These are phyloP conservation scores for Tachypleus tridentatus DNA, from an alignment of 1,140 invertebrate species.

Conservation along the genomic window DNA sequence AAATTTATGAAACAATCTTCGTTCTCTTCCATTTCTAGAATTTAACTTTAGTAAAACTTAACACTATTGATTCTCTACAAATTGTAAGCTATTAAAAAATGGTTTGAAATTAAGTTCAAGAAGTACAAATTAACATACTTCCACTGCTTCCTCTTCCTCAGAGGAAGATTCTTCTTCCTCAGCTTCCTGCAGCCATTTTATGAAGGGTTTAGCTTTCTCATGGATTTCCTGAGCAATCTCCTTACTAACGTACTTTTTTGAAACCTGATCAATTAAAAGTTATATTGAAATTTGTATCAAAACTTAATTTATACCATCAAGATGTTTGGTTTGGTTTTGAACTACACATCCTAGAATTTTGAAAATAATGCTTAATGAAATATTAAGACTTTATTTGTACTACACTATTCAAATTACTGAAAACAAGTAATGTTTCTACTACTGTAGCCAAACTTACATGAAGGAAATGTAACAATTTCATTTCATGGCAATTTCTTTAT, in stretches of 20 bases:
- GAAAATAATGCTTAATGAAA: too few relatives aligned
- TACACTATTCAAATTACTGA: too few relatives aligned
- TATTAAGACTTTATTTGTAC: too few relatives aligned
- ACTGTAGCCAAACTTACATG: too few relatives aligned
- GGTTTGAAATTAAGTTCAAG: slow-evolving; percentile 2
- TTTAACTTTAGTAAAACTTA: slow-evolving; percentile 13
- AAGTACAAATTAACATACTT: slow-evolving; percentile 34
- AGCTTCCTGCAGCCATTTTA: slow-evolving; percentile 93
- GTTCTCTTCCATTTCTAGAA: background rate
- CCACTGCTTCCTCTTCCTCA: slow-evolving; percentile 48
- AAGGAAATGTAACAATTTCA: too few relatives aligned
- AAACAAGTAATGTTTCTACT: too few relatives aligned
- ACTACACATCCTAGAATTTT: too few relatives aligned
- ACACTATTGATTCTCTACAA: slow-evolving; percentile 8
- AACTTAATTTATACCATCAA: background rate
- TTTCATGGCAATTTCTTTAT: too few relatives aligned
- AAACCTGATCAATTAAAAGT: slow-evolving; percentile 32
- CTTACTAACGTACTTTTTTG: slow-evolving; percentile 86
- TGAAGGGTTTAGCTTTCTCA: slow-evolving; percentile 78
- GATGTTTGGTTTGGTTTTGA: too few relatives aligned
- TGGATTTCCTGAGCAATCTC: slow-evolving; percentile 86
- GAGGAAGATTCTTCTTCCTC: slow-evolving; percentile 75
- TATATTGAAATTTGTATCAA: background rate
- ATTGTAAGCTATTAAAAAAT: slow-evolving; percentile 2
- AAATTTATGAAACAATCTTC: background rate